A percentile compares a stretch with the other conserved stretches of the same genome.
Conservation (phyloP, 2,797 vertebrate genomes). For the Crocodylus rhombifer region DNA sequence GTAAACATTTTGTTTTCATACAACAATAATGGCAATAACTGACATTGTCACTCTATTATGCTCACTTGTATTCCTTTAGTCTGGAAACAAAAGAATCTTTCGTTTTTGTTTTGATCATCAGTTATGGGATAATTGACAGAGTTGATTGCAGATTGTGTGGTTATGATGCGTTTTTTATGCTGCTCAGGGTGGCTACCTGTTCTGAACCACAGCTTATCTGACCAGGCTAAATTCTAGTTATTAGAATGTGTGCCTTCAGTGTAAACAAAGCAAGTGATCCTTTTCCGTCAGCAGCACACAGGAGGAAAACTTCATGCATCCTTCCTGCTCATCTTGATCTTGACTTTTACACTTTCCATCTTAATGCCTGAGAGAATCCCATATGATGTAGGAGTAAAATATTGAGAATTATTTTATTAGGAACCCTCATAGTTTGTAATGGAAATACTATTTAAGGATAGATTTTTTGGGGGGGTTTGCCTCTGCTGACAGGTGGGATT, state of each 20-base stretch:
- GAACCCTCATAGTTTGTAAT: neutral
- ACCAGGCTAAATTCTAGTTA: neutral
- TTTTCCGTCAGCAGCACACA: neutral
- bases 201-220: neutral
- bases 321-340: neutral
- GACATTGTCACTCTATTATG: neutral
- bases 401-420: neutral
- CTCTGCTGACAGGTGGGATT: neutral
- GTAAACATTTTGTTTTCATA: neutral
- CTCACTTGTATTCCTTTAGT: accelerated
- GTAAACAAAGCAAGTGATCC: neutral
- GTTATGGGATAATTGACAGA: neutral
- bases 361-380: neutral
- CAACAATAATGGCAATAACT: neutral
- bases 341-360: neutral
- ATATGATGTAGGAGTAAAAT: neutral
- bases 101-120: neutral
- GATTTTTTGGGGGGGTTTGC: neutral
- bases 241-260: neutral
- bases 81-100: neutral
- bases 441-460: neutral
- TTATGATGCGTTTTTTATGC: accelerated
- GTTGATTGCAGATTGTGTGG: neutral
- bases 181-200: neutral
- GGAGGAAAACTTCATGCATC: neutral